Conservation (phyloP, 1,140 invertebrate genomes). For the Macrobrachium nipponense region DNA sequence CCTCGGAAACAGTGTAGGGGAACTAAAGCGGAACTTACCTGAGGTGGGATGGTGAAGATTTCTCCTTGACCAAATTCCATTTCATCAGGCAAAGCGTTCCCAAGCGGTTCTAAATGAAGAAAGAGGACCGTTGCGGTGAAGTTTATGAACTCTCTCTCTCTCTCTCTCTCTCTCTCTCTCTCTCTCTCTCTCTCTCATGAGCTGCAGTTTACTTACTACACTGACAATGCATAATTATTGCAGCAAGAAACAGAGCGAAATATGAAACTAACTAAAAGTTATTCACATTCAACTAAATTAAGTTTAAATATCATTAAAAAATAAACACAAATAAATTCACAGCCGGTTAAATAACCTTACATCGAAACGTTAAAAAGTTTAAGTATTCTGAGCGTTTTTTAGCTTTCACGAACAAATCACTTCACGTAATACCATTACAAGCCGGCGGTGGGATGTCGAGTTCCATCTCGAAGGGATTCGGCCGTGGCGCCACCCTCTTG, state of each 20-base stretch:
- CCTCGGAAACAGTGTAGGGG: background rate
- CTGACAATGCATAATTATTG: background rate
- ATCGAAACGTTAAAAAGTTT: no score
- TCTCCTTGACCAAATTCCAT: conserved; percentile 29
- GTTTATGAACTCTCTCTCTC: background rate
- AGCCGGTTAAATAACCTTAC: no score
- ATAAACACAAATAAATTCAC: background rate
- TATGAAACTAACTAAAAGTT: no score
- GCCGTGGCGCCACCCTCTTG: background rate
- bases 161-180: background rate
- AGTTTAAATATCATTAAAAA: background rate
- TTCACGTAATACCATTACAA: conserved; percentile 12
- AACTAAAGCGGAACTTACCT: background rate
- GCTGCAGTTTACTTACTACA: background rate
- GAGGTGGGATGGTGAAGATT: conserved; percentile 9
- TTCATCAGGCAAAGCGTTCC: conserved; percentile 6
- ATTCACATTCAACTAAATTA: no score
- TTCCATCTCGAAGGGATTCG: background rate
- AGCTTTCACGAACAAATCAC: background rate
- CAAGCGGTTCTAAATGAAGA: background rate
- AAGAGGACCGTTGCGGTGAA: background rate
- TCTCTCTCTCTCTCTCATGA: background rate
- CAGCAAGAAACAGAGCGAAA: no score
- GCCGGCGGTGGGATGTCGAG: conserved; percentile 13
- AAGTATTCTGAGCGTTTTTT: no score